Evolutionary conservation across 2,888 invertebrate species (phyloP), one percentile per base, ranked within the genome.

Genomic region (Thereva unica): DNA sequence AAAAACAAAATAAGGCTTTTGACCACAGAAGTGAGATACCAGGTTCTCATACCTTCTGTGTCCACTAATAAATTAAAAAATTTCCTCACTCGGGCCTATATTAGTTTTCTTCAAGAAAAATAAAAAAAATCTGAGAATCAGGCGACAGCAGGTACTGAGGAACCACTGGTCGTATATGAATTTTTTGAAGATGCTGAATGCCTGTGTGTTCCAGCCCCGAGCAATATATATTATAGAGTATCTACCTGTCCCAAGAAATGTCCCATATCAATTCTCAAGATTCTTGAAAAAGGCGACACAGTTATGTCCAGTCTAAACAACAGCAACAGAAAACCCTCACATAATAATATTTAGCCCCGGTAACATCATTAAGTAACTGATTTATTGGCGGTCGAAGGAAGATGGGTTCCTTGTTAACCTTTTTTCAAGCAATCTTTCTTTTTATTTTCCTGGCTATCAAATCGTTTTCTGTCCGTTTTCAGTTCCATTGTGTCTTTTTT

Each of bases 341-440:
- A 71, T 69, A 72, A 72, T 71, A 72, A 70, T 72, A 71, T 72
- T 72, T 71, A 71, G 69, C 69, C 67, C 68, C 68, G 78, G 77
- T 76, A 80, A 79, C 80, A 81, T 81, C 81, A 81, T 81, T 81
- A 81, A 80, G 78, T 77, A 76, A 75, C 78, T 81, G 81, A 81
- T 81, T 81, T 81, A 81, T 81, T 79, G 78, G 76, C 78, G 76
- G 78, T 74, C 75, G 76, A 74, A 67, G 73, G 67, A 23, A 68
- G 70, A 69, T 69, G 71, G 70, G 71, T 66, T 63, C 40, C 53
- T 41, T 50, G 45, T 10, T 45, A 35, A 49, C 57, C 40, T 35
- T 63, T 45, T 54, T 49, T 9, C 52, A 35, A 37, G 35, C 67
- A 55, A 64, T 69, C 64, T 66, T 66, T 63, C 66, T 69, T 37